Base-by-base conservation (phyloP, 1,140 invertebrate genomes). In the Bombus vancouverensis region DNA sequence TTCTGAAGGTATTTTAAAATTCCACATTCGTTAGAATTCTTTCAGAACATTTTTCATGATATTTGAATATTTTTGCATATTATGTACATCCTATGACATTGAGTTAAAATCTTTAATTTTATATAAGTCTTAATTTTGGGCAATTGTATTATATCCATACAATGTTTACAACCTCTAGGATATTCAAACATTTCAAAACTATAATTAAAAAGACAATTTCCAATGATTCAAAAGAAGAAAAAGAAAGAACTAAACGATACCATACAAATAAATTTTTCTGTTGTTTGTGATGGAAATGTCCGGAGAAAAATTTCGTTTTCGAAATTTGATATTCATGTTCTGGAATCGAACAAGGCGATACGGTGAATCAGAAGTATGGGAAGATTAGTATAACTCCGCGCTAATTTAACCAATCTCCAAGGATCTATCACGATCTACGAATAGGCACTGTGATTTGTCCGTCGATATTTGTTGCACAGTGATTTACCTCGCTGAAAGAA, bases 351-450 rank as follows among this genome's bases (percentile, higher is more conserved):
- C 3, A 15, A 1, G 3, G 18, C 59, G 32, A 75, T n/a, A 72
- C 25, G 34, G 8, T 1, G 34, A 76, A 22, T n/a, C 37, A 66
- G 13, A 65, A 53, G 42, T 12, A 3, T 15, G 5, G 22, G 34
- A 83, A 70, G 34, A 83, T 83, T 39, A 44, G 70, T 71, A 44
- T 57, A 5, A 57, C 13, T 15, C 37, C 9, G 12, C 28, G 9
- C 18, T 53, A 22, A 70, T 74, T 83, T 44, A 57, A 70, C 44
- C 65, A 83, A 78, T 83, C 74, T 70, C 47, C 65, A 57, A 71
- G n/a, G 65, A 78, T 47, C 78, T 83, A 71, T 83, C 59, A 85
- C 83, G 25, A 10, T 39, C 3, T 3, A 53, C 47, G 47, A 22
- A 53, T 53, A 76, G 42, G 34, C 68, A 13, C 10, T 22, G 32